Evolutionary conservation across 2,113 vertebrate species (phyloP).

Genomic region (Apteryx mantelli): DNA sequence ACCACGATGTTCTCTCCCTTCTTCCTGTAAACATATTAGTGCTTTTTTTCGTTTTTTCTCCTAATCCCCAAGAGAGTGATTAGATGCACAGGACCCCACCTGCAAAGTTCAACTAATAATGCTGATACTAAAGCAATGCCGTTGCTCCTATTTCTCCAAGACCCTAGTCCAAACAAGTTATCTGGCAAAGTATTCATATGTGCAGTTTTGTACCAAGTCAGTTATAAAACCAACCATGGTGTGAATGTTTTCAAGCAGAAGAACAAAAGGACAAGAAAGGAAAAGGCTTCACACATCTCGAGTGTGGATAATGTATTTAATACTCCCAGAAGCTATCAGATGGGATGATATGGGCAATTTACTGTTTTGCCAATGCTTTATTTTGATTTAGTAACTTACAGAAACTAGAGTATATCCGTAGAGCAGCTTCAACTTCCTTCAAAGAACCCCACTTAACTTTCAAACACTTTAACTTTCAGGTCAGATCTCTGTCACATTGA

Average conservation of each 20-base stretch:
- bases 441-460: constrained; percentile 55
- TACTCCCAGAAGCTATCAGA: constrained; percentile 23
- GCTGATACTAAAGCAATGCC: not conserved
- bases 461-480: constrained; percentile 63
- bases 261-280: not conserved
- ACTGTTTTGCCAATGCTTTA: constrained; percentile 66
- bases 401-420: not conserved
- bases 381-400: constrained; percentile 66
- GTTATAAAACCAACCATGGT: not conserved
- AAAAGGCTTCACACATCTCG: not conserved
- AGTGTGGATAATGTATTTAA: not conserved
- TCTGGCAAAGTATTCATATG: not conserved
- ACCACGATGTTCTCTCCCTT: accelerated
- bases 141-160: not conserved
- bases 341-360: constrained; percentile 30
- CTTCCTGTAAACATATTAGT: not conserved
- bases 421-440: constrained; percentile 32
- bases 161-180: not conserved
- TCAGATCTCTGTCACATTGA: constrained; percentile 71
- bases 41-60: not conserved
- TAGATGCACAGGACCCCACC: not conserved
- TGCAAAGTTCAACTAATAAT: not conserved
- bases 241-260: not conserved
- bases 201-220: not conserved
- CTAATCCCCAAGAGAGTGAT: not conserved